Evolutionary conservation across 2,888 invertebrate genomes (phyloP), one percentile per base, ranked within the genome.

Genomic region (Geotrupes spiniger): DNA sequence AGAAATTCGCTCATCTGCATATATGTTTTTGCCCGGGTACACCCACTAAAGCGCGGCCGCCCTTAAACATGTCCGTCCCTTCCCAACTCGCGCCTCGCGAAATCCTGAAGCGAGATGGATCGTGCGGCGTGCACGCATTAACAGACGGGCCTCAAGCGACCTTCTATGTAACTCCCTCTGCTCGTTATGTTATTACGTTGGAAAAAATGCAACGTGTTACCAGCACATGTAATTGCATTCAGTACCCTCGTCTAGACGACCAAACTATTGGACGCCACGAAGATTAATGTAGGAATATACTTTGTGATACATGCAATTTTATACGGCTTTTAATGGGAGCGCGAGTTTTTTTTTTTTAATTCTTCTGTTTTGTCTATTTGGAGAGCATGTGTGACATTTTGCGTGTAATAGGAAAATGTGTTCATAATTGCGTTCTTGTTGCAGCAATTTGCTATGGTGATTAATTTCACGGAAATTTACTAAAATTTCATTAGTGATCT

Each of bases 181-280:
- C 60, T 60, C 58, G 60, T 60, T 60, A 60, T 54, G 58, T 58
- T 58, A 58, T 58, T 58, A 59, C 56, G 53, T 51, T 45, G 54
- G 53, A 56, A 60, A 59, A 60, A 60, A 56, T 57, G 57, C 59
- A 60, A 60, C 60, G 59, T 60, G 60, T 60, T 56, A 56, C 59
- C 55, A 52, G 59, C 58, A 60, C 56, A 60, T 60, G 60, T 56
- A 56, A 56, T 56, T 56, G 56, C 52, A 56, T 54, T 52, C 48
- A 48, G 56, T 54, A 45, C 53, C 56, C 53, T 52, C 50, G 56
- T 56, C 56, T 56, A 56, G 56, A 56, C 56, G 53, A 33, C 33
- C 33, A 15, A 33, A 33, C 33, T 33, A 33, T 33, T 15, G 33
- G 33, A 33, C 33, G 33, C 33, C 33, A 33, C 15, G 11, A 33